These are phyloP conservation scores for Zootermopsis nevadensis DNA, from an alignment of 2,888 invertebrate species.

Conservation along the genomic window DNA sequence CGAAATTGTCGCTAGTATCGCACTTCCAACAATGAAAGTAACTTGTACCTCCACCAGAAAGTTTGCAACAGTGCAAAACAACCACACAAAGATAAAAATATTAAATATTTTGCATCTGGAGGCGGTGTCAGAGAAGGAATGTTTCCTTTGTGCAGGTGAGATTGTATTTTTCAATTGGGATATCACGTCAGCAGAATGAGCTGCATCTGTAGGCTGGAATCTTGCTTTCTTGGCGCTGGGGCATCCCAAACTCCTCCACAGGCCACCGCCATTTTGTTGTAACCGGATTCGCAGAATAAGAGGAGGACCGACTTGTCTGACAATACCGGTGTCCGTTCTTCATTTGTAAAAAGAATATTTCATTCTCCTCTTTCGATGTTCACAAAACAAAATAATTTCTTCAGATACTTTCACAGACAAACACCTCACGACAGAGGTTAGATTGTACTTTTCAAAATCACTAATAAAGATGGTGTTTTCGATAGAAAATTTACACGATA, in stretches of 20 bases:
- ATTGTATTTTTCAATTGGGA: not conserved
- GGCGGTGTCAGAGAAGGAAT: not conserved
- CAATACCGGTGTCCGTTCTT: conserved; percentile 13
- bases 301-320: conserved; percentile 6
- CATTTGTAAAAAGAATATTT: conserved; percentile 8
- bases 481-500: not conserved
- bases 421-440: not conserved
- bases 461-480: not conserved
- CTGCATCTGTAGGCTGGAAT: conserved; percentile 2
- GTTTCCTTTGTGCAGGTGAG: not conserved
- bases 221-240: conserved; percentile 4
- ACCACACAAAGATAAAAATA: not conserved
- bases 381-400: not conserved
- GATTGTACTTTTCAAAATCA: not conserved
- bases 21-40: not conserved
- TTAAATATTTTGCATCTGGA: not conserved
- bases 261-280: conserved; percentile 39
- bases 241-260: conserved; percentile 8
- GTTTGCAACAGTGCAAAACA: not conserved
- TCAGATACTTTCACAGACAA: not conserved
- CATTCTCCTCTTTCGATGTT: not conserved
- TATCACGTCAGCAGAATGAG: conserved; percentile 29
- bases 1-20: not conserved
- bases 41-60: not conserved
- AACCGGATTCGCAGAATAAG: conserved; percentile 18